Percentiles rank a stretch among this genome's conserved stretches.
These are phyloP conservation scores for Acrobasis consociella DNA, from an alignment of 2,888 invertebrate genomes.

Conservation along the genomic window DNA sequence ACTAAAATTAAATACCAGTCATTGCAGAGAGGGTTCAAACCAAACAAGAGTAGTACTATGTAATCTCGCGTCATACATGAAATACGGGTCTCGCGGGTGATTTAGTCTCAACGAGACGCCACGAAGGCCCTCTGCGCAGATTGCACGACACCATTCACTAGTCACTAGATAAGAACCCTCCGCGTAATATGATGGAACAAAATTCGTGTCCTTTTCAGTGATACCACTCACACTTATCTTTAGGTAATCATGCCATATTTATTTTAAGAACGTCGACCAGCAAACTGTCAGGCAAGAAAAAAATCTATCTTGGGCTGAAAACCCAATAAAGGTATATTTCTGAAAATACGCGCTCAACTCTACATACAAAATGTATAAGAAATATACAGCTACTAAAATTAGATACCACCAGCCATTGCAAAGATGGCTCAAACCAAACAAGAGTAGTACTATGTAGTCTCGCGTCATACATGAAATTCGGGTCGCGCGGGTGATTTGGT, in stretches of 20 bases:
- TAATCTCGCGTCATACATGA: constrained; percentile 8
- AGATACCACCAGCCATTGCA: background rate
- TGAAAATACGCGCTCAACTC: no score
- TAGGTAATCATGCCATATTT: background rate
- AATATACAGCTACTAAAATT: no score
- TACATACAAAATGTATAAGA: no score
- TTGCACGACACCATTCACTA: constrained; percentile 59
- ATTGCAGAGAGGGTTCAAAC: background rate
- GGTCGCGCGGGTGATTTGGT: constrained; percentile 51
- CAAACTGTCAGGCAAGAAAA: no score
- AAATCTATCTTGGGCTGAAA: no score
- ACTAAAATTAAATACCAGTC: no score
- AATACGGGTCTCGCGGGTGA: constrained; percentile 41
- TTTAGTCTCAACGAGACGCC: constrained; percentile 69
- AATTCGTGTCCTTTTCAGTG: constrained; percentile 53
- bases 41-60: background rate
- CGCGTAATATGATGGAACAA: constrained; percentile 59
- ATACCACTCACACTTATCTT: background rate
- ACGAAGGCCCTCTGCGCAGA: constrained; percentile 65
- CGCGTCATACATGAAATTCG: constrained; percentile 12
- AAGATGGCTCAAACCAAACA: background rate
- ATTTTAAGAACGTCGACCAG: background rate
- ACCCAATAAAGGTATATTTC: no score
- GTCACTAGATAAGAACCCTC: constrained; percentile 49
- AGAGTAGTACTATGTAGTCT: background rate